Evolutionary conservation across 2,113 vertebrate species (phyloP).

Genomic region (Oncorhynchus masou): DNA sequence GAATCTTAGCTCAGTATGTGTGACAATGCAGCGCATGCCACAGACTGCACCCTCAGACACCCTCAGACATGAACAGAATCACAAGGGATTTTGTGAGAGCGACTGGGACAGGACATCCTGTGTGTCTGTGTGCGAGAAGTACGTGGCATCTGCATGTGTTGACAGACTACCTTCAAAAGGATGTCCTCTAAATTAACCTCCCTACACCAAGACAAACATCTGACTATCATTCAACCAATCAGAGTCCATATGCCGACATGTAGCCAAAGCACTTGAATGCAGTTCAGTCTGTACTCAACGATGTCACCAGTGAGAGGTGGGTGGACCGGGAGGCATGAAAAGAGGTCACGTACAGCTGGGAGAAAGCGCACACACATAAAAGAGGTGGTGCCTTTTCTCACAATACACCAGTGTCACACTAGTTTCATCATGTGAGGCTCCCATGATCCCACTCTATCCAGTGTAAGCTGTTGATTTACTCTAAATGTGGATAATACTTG

Average conservation of each 20-base stretch:
- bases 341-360: conserved; percentile 14
- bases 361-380: background rate
- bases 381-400: background rate
- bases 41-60: background rate
- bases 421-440: background rate
- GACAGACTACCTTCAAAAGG: background rate
- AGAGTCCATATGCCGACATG: conserved; percentile 5
- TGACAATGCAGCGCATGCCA: background rate
- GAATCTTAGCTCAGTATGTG: background rate
- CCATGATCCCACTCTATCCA: background rate
- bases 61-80: background rate
- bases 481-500: no score
- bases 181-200: background rate
- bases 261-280: conserved; percentile 34
- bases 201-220: conserved; percentile 6
- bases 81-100: no score
- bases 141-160: conserved; percentile 8
- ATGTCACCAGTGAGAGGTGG: background rate
- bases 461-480: background rate
- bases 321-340: conserved; percentile 1
- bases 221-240: conserved; percentile 14
- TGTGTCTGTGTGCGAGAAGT: conserved; percentile 17
- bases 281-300: conserved; percentile 20
- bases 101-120: conserved; percentile 25
- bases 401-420: conserved; percentile 1